Percentiles rank a stretch among this genome's conserved stretches.
Conservation (phyloP, 2,888 invertebrate species). For the Hydriomena furcata region DNA sequence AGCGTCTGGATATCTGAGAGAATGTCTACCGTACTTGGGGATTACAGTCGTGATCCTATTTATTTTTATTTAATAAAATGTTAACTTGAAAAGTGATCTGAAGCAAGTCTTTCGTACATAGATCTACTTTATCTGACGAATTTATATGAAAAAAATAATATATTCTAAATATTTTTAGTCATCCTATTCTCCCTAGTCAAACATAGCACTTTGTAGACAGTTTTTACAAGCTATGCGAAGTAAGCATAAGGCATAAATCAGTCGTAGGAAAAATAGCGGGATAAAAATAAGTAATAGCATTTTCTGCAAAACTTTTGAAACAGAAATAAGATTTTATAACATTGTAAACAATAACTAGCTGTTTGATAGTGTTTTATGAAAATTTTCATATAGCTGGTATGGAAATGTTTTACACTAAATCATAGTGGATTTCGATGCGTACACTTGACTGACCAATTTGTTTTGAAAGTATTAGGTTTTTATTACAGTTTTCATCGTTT, state of each 20-base stretch:
- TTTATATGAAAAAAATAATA: no score
- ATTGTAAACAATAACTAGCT: constrained; percentile 26
- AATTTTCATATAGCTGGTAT: constrained; percentile 9
- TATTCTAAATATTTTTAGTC: not conserved
- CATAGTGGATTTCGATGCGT: constrained; percentile 10
- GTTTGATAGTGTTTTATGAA: constrained; percentile 23
- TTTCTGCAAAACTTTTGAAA: constrained; percentile 25
- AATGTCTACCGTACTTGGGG: no score
- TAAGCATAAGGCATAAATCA: constrained; percentile 36
- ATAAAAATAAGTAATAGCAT: constrained; percentile 30
- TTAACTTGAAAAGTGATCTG: no score
- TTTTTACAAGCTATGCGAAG: constrained; percentile 34
- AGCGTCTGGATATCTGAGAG: no score
- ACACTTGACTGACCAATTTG: no score
- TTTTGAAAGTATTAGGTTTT: not conserved
- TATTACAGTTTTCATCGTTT: not conserved
- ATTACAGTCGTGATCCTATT: no score
- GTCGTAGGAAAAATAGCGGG: constrained; percentile 19
- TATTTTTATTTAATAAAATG: no score
- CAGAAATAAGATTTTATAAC: constrained; percentile 27
- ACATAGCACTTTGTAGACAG: constrained; percentile 30
- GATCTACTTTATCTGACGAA: no score
- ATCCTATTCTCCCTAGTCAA: constrained; percentile 25
- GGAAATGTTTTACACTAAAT: constrained; percentile 11
- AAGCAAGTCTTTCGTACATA: no score